phyloP scores from a whole-genome alignment of 2,113 vertebrate species.

The Opisthocomus hoazin region DNA sequence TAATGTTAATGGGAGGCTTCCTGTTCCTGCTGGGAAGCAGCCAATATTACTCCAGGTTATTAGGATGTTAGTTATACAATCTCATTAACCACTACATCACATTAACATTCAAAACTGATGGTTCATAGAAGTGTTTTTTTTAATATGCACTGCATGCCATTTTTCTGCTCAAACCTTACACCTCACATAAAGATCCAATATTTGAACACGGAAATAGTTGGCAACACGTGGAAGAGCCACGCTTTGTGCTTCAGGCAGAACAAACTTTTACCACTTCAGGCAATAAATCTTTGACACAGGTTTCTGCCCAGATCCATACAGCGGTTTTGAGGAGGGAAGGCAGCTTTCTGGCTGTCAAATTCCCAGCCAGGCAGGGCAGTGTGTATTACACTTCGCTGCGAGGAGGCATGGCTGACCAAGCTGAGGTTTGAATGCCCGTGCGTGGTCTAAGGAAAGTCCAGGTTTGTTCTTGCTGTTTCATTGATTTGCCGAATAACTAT shows the following conservation, averaged over 20 bases:
- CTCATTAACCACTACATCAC: constrained; percentile 30
- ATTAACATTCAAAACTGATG: neutral
- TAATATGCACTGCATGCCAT: neutral
- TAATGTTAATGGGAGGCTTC: constrained; percentile 3
- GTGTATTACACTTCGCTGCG: neutral
- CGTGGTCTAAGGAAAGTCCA: neutral
- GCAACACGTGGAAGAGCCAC: accelerated
- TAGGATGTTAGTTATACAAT: constrained; percentile 4
- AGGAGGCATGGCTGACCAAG: neutral
- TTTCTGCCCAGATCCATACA: neutral
- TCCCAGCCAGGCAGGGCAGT: neutral
- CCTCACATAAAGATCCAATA: neutral
- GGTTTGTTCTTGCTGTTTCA: neutral
- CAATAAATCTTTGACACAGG: neutral
- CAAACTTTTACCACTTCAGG: neutral
- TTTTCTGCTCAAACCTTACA: neutral
- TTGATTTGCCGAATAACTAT: neutral
- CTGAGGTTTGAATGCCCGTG: neutral
- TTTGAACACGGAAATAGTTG: neutral
- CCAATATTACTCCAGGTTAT: neutral
- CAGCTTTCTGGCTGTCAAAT: neutral
- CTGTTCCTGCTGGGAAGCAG: constrained; percentile 37
- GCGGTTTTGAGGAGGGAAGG: neutral
- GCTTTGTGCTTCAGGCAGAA: neutral
- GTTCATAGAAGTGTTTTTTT: neutral